phyloP scores from a whole-genome alignment of 30 jellyfish, hydroid and myxozoan species.

The Turritopsis dohrnii region DNA sequence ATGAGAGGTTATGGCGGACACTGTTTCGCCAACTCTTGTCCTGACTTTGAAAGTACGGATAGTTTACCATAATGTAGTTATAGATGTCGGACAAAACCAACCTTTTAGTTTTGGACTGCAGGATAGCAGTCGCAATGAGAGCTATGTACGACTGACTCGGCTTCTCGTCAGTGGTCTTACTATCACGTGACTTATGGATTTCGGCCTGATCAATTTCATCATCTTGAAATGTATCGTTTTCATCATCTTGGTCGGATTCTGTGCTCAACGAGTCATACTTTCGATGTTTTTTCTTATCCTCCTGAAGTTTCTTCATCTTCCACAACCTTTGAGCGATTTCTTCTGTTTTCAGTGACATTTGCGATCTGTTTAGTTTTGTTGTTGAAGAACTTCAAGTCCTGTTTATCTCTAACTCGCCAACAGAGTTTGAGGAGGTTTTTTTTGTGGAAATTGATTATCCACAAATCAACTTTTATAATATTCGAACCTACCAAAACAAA shows the following conservation, averaged over 20 bases:
- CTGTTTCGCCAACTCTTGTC: constrained; percentile 94
- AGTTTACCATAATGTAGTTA: constrained; percentile 56
- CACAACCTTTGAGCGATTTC: constrained; percentile 23
- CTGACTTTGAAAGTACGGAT: constrained; percentile 71
- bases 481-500: background rate
- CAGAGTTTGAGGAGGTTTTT: background rate
- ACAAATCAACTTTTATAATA: background rate
- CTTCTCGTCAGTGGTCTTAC: background rate
- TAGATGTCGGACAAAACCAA: constrained; percentile 75
- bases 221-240: background rate
- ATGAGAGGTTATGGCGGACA: constrained; percentile 69
- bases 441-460: background rate
- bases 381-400: background rate
- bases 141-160: constrained; percentile 87
- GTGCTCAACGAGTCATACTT: constrained; percentile 1
- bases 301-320: constrained; percentile 7
- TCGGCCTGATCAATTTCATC: background rate
- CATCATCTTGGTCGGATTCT: background rate
- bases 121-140: constrained; percentile 75
- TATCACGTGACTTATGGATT: background rate
- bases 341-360: constrained; percentile 20
- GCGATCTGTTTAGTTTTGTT: no score
- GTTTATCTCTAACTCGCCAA: background rate
- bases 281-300: background rate
- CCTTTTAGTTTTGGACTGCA: constrained; percentile 47